Percentiles rank a stretch among this genome's conserved stretches.
These are phyloP conservation scores for Drosophila recens DNA, from an alignment of 2,888 invertebrate species.

Conservation along the genomic window DNA sequence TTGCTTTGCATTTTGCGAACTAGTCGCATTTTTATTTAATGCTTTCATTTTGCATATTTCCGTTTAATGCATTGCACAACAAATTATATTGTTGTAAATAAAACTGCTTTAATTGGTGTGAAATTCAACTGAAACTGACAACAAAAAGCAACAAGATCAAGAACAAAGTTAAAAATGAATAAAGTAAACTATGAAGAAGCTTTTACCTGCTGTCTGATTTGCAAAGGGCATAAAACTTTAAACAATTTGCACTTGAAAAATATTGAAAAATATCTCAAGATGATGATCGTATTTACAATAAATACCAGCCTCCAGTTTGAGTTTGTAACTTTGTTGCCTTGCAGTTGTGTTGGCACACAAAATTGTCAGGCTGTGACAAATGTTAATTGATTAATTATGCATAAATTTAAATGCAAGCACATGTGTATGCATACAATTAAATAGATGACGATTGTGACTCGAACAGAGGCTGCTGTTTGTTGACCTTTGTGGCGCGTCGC, in stretches of 20 bases:
- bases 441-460: slow-evolving; percentile 6
- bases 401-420: background rate
- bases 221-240: slow-evolving; percentile 24
- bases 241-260: too few relatives aligned
- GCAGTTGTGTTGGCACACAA: slow-evolving; percentile 67
- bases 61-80: slow-evolving; percentile 55
- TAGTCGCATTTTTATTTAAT: slow-evolving; percentile 21
- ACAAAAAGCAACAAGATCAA: background rate
- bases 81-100: slow-evolving; percentile 21
- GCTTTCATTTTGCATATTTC: slow-evolving; percentile 60
- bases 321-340: slow-evolving; percentile 11
- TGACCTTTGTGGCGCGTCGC: slow-evolving; percentile 58
- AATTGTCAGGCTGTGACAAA: slow-evolving; percentile 54
- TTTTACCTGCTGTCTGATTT: background rate
- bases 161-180: slow-evolving; percentile 24
- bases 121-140: slow-evolving; percentile 28
- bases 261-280: background rate
- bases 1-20: slow-evolving; percentile 44
- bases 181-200: too few relatives aligned
- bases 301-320: slow-evolving; percentile 8
- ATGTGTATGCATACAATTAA: slow-evolving; percentile 5
- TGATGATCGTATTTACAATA: background rate
- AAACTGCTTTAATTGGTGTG: slow-evolving; percentile 43
- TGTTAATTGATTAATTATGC: slow-evolving; percentile 27
- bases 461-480: slow-evolving; percentile 56